Evolutionary conservation across 92 coral and sea anemone genomes (phyloP), one percentile per base, ranked within the genome.

Genomic region (Chrysogorgia sp.): DNA sequence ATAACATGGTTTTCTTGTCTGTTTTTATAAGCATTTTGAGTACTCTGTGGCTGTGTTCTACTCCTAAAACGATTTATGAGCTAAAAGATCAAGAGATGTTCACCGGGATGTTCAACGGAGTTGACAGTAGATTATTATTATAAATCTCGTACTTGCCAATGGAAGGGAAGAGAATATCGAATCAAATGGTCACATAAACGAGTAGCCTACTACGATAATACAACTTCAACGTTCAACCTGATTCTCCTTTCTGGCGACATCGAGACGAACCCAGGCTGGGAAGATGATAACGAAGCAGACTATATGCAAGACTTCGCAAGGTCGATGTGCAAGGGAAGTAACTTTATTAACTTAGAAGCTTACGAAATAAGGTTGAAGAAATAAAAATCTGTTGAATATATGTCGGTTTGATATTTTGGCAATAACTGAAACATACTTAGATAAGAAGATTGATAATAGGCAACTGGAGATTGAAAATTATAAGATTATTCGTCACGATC

Each of bases 391-490:
- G 26, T 37, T 57, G 58, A 60, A 62, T 10, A 35, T 55, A 57
- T 53, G 74, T 45, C 59, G 61, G 14, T 76, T 83, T 40, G 82
- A 83, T 72, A 75, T 75, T 23, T 56, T 83, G 21, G 45, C 87
- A 26, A 64, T 75, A 24, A 47, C 75, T 1, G 77, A 83, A 47
- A 75, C 76, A 34, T 83, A 72, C 61, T 40, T 83, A 4, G 59
- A 83, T 57, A 62, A 76, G 63, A 34, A 80, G 30, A 63, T 75
- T 23, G 34, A 65, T 19, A 67, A 59, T 71, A 10, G 8, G 24
- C 75, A 63, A 43, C 63, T 84, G 40, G 71, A 77, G 7, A 52
- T 84, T 19, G 82, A 67, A 76, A 82, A 75, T 32, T 84, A 67
- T 31, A 60, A 55, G 24, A 40, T 67, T 7, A 20, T 13, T 22